Evolutionary conservation across 2,888 invertebrate species (phyloP).

Genomic region (Gandaritis pyraliata): DNA sequence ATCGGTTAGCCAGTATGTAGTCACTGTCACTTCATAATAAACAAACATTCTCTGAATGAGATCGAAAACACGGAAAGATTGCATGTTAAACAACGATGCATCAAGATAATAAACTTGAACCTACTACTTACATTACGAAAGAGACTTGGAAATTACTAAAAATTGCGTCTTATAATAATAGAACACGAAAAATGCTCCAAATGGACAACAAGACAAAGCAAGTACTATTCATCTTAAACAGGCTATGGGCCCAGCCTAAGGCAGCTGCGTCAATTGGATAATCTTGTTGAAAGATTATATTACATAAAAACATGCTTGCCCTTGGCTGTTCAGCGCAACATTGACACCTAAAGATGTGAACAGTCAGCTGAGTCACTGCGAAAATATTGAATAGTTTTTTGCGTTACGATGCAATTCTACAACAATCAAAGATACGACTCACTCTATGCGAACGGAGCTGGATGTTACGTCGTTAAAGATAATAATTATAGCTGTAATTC

Average conservation of each 20-base stretch:
- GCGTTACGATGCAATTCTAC: constrained; percentile 28
- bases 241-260: constrained; percentile 25
- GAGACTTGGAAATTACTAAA: background rate
- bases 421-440: constrained; percentile 20
- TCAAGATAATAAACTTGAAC: constrained; percentile 21
- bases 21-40: constrained; percentile 29
- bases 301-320: constrained; percentile 23
- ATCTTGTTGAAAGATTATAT: constrained; percentile 37
- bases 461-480: constrained; percentile 10
- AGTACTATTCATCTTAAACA: constrained; percentile 29
- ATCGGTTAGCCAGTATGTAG: constrained; percentile 21
- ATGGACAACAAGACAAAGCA: constrained; percentile 22
- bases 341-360: constrained; percentile 43
- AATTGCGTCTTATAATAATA: constrained; percentile 22
- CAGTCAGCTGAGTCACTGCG: constrained; percentile 36
- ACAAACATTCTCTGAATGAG: constrained; percentile 25
- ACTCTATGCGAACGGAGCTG: constrained; percentile 10
- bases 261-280: constrained; percentile 41
- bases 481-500: constrained; percentile 19
- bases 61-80: constrained; percentile 27
- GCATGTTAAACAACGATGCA: constrained; percentile 23
- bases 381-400: constrained; percentile 30
- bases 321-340: constrained; percentile 35
- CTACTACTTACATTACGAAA: background rate
- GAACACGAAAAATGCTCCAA: constrained; percentile 19